A percentile compares a stretch with the other conserved stretches of the same genome.
phyloP scores from a whole-genome alignment of 1,140 invertebrate genomes.

The Trichogramma pretiosum region DNA sequence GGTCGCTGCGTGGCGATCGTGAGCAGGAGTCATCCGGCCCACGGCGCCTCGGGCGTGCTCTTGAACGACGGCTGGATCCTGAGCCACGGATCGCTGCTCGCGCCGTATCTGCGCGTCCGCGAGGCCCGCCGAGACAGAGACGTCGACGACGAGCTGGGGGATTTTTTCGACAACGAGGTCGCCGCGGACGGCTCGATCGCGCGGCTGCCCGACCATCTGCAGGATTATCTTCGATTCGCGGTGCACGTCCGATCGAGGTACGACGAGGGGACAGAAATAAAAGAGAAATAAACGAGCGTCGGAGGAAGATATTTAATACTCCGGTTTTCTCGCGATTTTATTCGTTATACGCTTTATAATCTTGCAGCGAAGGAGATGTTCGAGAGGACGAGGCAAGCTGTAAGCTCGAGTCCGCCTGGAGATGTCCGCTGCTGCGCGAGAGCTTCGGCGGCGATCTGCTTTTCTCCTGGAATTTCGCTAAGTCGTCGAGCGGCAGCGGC shows the following conservation, averaged over 20 bases:
- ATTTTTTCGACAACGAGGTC: too few species aligned
- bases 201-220: background rate
- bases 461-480: conserved; percentile 45
- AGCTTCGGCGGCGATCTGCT: conserved; percentile 43
- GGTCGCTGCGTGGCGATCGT: background rate
- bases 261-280: conserved; percentile 10
- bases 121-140: too few species aligned
- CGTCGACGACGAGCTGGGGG: background rate
- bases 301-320: too few species aligned
- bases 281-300: too few species aligned
- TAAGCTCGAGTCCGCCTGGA: conserved; percentile 34
- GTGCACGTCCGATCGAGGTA: too few species aligned
- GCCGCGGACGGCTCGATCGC: background rate
- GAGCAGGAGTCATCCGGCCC: conserved; percentile 13
- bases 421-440: conserved; percentile 42
- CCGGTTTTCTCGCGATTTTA: too few species aligned
- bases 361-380: too few species aligned
- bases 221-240: too few species aligned
- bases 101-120: conserved; percentile 20
- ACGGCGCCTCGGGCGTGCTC: conserved; percentile 42
- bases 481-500: conserved; percentile 29
- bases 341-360: too few species aligned
- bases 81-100: conserved; percentile 46
- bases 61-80: conserved; percentile 47
- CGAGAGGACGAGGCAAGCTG: too few species aligned